A percentile compares a stretch with the other conserved stretches of the same genome.
Evolutionary conservation across 1,140 invertebrate genomes (phyloP).

Genomic region (Spodoptera litura): DNA sequence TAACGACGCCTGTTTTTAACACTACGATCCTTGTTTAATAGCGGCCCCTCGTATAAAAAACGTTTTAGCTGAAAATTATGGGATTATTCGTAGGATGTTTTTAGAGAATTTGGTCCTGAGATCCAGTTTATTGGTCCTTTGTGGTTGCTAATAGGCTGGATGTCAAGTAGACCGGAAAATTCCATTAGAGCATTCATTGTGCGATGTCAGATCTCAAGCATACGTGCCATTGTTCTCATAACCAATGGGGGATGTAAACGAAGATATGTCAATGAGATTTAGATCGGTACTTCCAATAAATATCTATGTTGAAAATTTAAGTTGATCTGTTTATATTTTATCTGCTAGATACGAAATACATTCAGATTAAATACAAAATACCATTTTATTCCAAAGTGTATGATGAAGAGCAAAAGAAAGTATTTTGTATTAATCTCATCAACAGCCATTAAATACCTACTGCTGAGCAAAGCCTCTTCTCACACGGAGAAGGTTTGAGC

Average conservation of each 20-base stretch:
- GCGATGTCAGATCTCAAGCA: conserved; percentile 3
- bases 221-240: conserved; percentile 14
- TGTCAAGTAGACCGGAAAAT: conserved; percentile 10
- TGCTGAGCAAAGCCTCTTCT: no score
- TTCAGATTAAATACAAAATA: not conserved
- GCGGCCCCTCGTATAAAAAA: conserved; percentile 32
- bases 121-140: conserved; percentile 14
- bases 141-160: conserved; percentile 16
- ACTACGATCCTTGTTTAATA: conserved; percentile 37
- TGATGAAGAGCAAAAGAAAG: no score
- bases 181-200: conserved; percentile 30
- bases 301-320: no score
- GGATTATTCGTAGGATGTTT: conserved; percentile 48
- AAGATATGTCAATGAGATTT: no score
- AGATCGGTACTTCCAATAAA: no score
- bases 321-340: no score
- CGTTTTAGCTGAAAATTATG: conserved; percentile 51
- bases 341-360: not conserved
- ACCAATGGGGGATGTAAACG: not conserved
- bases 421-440: no score
- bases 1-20: conserved; percentile 25
- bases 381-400: no score
- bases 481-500: no score
- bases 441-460: no score
- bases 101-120: conserved; percentile 10